Evolutionary conservation across 2,888 invertebrate species (phyloP).

Genomic region (Diaperis boleti): DNA sequence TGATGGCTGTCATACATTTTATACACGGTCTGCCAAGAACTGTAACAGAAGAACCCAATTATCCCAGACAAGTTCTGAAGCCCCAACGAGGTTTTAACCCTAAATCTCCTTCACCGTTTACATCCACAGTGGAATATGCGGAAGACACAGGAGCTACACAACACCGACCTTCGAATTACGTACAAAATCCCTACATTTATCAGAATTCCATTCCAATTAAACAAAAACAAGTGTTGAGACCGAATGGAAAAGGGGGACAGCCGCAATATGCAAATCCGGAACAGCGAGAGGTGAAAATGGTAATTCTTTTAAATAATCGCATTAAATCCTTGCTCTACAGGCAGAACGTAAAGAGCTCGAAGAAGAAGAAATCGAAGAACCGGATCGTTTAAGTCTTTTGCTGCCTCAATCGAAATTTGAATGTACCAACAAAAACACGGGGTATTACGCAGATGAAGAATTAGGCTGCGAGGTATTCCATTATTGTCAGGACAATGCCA

Average conservation of each 20-base stretch:
- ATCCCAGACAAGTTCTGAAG: background rate
- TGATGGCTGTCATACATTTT: conserved; percentile 6
- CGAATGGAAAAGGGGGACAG: background rate
- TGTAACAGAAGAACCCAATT: conserved; percentile 14
- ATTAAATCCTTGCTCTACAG: background rate
- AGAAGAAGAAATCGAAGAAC: conserved; percentile 84
- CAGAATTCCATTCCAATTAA: conserved; percentile 53
- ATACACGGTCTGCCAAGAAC: conserved; percentile 9
- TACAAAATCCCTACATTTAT: conserved; percentile 51
- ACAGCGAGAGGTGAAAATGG: conserved; percentile 4
- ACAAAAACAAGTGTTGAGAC: conserved; percentile 46
- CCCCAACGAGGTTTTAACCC: conserved; percentile 2
- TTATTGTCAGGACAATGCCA: conserved; percentile 90
- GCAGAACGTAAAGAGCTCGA: conserved; percentile 67
- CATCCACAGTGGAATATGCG: background rate
- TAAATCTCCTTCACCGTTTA: conserved; percentile 14
- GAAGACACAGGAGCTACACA: conserved; percentile 43
- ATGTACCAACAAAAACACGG: conserved; percentile 84
- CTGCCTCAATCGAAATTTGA: conserved; percentile 87
- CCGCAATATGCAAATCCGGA: conserved; percentile 6
- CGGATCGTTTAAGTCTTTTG: conserved; percentile 83
- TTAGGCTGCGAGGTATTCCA: conserved; percentile 93
- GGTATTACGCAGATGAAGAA: conserved; percentile 92
- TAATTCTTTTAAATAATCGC: background rate
- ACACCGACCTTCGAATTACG: conserved; percentile 49